Percentiles rank a stretch among this genome's conserved stretches.
phyloP scores from a whole-genome alignment of 2,888 invertebrate genomes.

The Minunthozetes semirufus region DNA sequence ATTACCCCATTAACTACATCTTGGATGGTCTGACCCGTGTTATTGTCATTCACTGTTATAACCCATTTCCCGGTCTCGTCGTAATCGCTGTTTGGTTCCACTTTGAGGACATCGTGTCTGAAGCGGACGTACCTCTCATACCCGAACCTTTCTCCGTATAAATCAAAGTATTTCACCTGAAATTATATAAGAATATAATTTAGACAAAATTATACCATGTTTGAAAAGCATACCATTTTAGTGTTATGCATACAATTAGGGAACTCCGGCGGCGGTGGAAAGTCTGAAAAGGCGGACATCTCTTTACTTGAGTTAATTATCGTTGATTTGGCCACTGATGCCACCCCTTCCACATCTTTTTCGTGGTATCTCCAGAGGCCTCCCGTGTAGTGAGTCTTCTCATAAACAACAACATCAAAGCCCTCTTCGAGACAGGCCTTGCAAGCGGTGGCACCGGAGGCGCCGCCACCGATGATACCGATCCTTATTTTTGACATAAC shows the following conservation, averaged over 20 bases:
- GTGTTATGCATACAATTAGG: slow-evolving; percentile 49
- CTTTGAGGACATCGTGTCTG: slow-evolving; percentile 44
- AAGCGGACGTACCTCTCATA: slow-evolving; percentile 46
- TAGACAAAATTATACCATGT: no score
- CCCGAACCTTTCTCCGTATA: slow-evolving; percentile 47
- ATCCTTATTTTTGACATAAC: slow-evolving; percentile 34
- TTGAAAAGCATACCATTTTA: slow-evolving; percentile 45
- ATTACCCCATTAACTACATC: slow-evolving; percentile 51
- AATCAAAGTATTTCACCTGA: slow-evolving; percentile 45
- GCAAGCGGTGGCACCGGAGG: slow-evolving; percentile 48
- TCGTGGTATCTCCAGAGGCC: slow-evolving; percentile 47
- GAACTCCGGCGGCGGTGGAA: slow-evolving; percentile 46
- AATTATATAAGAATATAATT: neutral
- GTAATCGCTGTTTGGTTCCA: slow-evolving; percentile 32
- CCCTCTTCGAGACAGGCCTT: slow-evolving; percentile 48
- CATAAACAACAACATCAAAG: slow-evolving; percentile 47
- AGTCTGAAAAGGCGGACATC: slow-evolving; percentile 49
- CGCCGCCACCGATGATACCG: slow-evolving; percentile 49
- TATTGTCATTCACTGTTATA: neutral
- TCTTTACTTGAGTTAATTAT: slow-evolving; percentile 50
- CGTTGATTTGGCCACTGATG: slow-evolving; percentile 48
- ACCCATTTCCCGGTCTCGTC: slow-evolving; percentile 32
- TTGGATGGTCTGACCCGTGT: slow-evolving; percentile 40
- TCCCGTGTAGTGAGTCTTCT: slow-evolving; percentile 46
- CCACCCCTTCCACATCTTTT: slow-evolving; percentile 43